Evolutionary conservation across 1,140 invertebrate species (phyloP).

Genomic region (Procambarus clarkii): DNA sequence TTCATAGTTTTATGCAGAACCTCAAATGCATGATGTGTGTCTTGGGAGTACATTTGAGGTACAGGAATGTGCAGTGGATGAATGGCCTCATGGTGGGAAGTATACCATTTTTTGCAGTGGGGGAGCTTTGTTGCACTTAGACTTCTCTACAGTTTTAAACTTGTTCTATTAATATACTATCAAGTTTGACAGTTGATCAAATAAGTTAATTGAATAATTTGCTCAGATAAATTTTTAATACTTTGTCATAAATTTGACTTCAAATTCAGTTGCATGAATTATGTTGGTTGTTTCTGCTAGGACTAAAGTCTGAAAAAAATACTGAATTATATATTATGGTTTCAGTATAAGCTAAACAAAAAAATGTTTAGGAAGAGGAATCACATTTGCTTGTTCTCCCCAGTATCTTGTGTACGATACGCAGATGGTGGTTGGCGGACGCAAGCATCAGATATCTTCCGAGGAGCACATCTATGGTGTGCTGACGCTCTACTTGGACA

Average conservation of each 20-base stretch:
- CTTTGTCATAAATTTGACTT: background rate
- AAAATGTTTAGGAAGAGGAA: background rate
- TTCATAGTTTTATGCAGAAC: too few relatives aligned
- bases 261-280: background rate
- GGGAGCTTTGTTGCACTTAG: background rate
- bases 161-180: background rate
- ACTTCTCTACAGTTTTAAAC: background rate
- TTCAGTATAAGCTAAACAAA: background rate
- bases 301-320: background rate
- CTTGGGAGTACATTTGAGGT: background rate
- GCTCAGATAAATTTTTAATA: background rate
- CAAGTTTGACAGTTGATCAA: background rate
- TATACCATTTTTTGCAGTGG: background rate
- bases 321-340: background rate
- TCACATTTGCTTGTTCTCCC: slow-evolving; percentile 69
- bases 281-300: background rate
- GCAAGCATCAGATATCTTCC: slow-evolving; percentile 80
- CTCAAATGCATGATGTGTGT: background rate
- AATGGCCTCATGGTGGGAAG: background rate
- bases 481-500: slow-evolving; percentile 81
- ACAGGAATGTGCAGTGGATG: background rate
- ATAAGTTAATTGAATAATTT: background rate
- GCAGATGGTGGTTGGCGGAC: slow-evolving; percentile 83
- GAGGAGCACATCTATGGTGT: slow-evolving; percentile 82
- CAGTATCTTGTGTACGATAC: slow-evolving; percentile 83